Conservation (phyloP, 1,140 invertebrate genomes). For the fruit fly (Drosophila melanogaster) region Release_6_plus_ISO1_MT NT_033779.5:16835501-16836000, state of each 20-base stretch:
- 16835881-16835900: conserved; percentile 34
- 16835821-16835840: conserved; percentile 48
- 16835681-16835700: conserved; percentile 52
- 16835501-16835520: conserved; percentile 75
- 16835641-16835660: conserved; percentile 73
- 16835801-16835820: conserved; percentile 69
- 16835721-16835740: conserved; percentile 79
- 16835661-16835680: conserved; percentile 70
- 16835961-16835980: conserved; percentile 63
- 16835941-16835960: conserved; percentile 58
- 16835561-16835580: conserved; percentile 62
- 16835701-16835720: conserved; percentile 72
- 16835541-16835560: conserved; percentile 67
- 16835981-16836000: conserved; percentile 64
- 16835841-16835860: conserved; percentile 39
- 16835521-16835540: conserved; percentile 57
- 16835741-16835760: conserved; percentile 63
- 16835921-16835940: conserved; percentile 56
- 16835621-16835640: conserved; percentile 44
- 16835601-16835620: conserved; percentile 23
- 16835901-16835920: conserved; percentile 17
- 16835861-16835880: conserved; percentile 63
- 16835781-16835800: conserved; percentile 69
- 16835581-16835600: conserved; percentile 44
- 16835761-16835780: conserved; percentile 70